Conservation (phyloP, 1,140 invertebrate genomes). For the Dufourea novaeangliae region DNA sequence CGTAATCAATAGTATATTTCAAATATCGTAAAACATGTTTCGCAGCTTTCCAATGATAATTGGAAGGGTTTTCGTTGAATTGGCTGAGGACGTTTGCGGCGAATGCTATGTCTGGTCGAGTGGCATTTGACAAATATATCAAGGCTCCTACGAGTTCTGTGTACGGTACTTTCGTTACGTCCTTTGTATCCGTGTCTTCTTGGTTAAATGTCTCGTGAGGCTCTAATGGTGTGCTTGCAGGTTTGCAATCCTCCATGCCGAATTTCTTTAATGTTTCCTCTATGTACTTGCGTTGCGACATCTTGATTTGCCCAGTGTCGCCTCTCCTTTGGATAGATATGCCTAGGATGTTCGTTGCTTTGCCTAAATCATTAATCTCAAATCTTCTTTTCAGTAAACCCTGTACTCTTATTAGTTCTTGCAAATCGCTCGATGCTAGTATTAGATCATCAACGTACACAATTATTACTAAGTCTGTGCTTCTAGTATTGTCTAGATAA, state of each 20-base stretch:
- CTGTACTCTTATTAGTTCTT: background rate
- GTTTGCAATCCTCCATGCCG: background rate
- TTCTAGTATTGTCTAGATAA: too few species aligned
- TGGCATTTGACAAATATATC: background rate
- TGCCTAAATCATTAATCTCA: too few species aligned
- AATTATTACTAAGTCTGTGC: background rate
- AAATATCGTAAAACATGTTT: slow-evolving; percentile 17
- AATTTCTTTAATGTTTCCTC: background rate
- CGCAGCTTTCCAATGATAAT: background rate
- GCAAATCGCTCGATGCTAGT: background rate
- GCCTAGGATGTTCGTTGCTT: too few species aligned
- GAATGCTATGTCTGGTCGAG: too few species aligned
- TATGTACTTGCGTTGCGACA: too few species aligned
- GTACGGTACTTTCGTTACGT: background rate
- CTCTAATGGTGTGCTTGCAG: background rate
- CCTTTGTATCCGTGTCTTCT: background rate
- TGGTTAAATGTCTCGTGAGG: background rate
- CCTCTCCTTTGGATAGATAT: too few species aligned
- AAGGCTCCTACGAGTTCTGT: too few species aligned
- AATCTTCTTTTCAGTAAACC: background rate
- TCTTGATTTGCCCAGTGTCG: too few species aligned
- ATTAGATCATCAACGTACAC: background rate
- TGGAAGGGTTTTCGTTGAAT: slow-evolving; percentile 5
- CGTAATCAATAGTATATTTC: background rate
- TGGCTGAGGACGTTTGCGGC: background rate